These are phyloP conservation scores for Chamaedrilus cognettii DNA, from an alignment of 2,888 invertebrate genomes.

Conservation along the genomic window DNA sequence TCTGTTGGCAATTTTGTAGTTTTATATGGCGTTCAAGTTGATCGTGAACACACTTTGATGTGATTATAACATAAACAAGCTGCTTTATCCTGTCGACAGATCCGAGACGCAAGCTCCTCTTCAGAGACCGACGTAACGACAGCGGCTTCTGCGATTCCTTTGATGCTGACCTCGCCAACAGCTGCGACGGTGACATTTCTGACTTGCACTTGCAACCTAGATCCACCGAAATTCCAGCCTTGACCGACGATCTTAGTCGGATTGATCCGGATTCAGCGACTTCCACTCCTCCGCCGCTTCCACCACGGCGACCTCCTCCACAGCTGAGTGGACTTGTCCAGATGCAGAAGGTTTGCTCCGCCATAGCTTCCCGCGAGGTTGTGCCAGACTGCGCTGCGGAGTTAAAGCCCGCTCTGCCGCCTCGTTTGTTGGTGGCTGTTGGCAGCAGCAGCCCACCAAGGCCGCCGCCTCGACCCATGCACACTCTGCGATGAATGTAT, in stretches of 20 bases:
- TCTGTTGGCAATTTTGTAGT: too few species aligned
- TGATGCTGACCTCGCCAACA: not conserved
- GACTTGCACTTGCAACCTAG: not conserved
- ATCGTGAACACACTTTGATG: too few species aligned
- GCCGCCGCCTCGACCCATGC: conserved; percentile 4
- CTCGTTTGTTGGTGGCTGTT: not conserved
- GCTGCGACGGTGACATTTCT: not conserved
- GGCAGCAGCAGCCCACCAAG: not conserved
- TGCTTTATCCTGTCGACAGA: conserved; percentile 6
- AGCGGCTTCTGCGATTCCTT: conserved; percentile 17
- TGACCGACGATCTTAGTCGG: not conserved
- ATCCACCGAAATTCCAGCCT: not conserved
- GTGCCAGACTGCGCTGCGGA: too few species aligned
- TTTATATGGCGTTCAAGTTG: too few species aligned
- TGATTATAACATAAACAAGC: too few species aligned
- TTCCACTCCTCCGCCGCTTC: not conserved
- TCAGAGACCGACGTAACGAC: conserved; percentile 4
- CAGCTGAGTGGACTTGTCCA: not conserved
- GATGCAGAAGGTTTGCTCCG: not conserved
- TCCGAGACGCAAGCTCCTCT: not conserved
- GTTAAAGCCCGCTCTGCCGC: not conserved
- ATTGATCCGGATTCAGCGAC: not conserved
- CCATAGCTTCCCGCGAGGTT: too few species aligned
- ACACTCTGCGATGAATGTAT: conserved; percentile 9
- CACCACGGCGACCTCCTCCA: not conserved